Evolutionary conservation across 2,888 invertebrate species (phyloP), one percentile per base, ranked within the genome.

Genomic region (Agrotis clavis): DNA sequence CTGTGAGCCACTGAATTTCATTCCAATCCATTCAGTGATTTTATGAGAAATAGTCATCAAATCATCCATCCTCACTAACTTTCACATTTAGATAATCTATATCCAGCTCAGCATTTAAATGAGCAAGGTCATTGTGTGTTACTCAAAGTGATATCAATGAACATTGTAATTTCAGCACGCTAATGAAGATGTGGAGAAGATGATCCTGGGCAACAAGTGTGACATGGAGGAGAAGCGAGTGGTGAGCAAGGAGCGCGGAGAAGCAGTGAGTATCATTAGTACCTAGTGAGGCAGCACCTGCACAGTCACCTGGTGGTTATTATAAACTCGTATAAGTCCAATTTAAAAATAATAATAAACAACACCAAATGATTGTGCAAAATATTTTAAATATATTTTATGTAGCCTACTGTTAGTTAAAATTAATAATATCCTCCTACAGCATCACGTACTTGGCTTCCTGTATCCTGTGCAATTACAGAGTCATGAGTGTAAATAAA

Each of bases 191-290:
- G 99, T 99, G 67, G 99, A 99, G 93, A 99, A 99, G 96, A 99
- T 99, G 99, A 99, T 99, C 89, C 97, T 99, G 89, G 99, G 99
- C 82, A 99, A 99, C 95, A 99, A 99, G 97, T 99, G 99, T 97
- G 99, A 99, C 96, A 99, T 99, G 99, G 98, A 99, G 88, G 99
- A 99, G 90, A 99, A 98, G 94, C 97, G 99, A 85, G 98, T 98
- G 77, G 99, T 99, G 71, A 98, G 98, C 94, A 99, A 98, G 95
- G 99, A 99, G 89, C 97, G 98, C 75, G 99, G 99, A 77, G 99
- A 99, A 95, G 98, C 98, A 87, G 99, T 99, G 94, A 97, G 98
- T 97, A 77, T 68, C 7, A 14, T 25, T 68, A 30, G 13, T 30
- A 50, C 4, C n/a, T 25, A 5, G 21, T 21, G 13, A 35, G 41